Base-by-base conservation (phyloP, 2,888 invertebrate species). In the Tryphoninae sp. region DNA sequence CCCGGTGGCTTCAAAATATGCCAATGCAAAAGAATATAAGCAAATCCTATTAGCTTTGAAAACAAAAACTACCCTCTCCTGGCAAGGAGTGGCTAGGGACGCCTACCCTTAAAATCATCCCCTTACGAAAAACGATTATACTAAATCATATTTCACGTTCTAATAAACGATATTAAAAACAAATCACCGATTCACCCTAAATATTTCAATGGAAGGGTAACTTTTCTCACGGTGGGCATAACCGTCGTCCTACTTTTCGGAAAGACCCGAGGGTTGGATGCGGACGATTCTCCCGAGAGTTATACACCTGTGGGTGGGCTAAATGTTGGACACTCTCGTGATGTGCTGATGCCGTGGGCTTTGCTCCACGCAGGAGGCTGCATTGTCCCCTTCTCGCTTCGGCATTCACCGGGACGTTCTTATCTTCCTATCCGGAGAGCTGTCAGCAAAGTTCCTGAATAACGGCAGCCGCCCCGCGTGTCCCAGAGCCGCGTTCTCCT, bases 371-470 rank as follows among this genome's bases (percentile, higher is more conserved):
- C 85, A 86, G 88, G 87, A 88, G 87, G 80, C 68, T 86, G 88
- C 88, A 92, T 91, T 91, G 91, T 91, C 86, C 83, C 55, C 19
- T 64, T 71, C 77, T 45, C 86, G 88, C 89, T 90, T 90, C 88
- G 89, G 91, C 89, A 92, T 92, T 92, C 91, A 91, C 86, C 62
- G 88, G 90, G 86, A 90, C 89, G 90, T 90, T 90, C 92, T 92
- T 92, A 92, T 91, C 92, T 90, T 84, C 86, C 91, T 91, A 91
- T 90, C 91, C 92, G 92, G 91, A 83, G 90, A 90, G 92, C 92
- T 92, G 92, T 91, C 92, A 91, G 87, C 91, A 90, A 92, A 92
- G 92, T 92, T 92, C 91, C 90, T 92, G 91, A 92, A 92, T 92
- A 91, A 90, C 89, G 85, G 87, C 81, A 83, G 67, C 53, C 64